A percentile compares a stretch with the other conserved stretches of the same genome.
Evolutionary conservation across 1,140 invertebrate genomes (phyloP).

Genomic region (Lepeophtheirus salmonis): DNA sequence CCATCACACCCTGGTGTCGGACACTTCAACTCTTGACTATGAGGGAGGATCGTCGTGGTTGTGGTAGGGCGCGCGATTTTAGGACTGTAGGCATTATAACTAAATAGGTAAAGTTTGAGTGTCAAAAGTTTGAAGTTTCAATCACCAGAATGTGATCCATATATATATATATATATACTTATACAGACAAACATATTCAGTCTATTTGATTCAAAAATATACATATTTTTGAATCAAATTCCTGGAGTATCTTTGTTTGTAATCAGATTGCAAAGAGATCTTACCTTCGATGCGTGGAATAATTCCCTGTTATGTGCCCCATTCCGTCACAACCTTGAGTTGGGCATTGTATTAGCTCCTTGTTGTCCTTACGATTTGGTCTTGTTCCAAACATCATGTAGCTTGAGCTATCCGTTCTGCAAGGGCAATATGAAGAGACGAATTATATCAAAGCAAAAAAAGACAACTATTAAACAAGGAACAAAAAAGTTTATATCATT

Average conservation of each 20-base stretch:
- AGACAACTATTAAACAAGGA: too few relatives aligned
- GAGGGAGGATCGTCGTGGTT: not conserved
- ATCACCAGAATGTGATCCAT: not conserved
- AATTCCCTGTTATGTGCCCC: conserved; percentile 51
- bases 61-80: not conserved
- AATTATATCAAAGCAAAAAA: too few relatives aligned
- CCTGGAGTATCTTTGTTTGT: not conserved
- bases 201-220: too few relatives aligned
- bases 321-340: conserved; percentile 51
- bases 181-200: not conserved
- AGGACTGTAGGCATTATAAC: not conserved
- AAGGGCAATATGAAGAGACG: too few relatives aligned
- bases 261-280: conserved; percentile 18
- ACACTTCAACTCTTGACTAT: conserved; percentile 30
- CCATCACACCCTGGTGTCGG: conserved; percentile 52
- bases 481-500: not conserved
- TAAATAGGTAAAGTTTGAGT: not conserved
- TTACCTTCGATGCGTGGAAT: conserved; percentile 48
- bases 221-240: too few relatives aligned
- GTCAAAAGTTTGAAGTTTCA: not conserved
- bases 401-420: not conserved
- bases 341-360: conserved; percentile 36
- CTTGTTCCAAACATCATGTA: conserved; percentile 5
- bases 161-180: not conserved
- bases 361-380: conserved; percentile 1